Evolutionary conservation across 2,888 invertebrate genomes (phyloP).

Genomic region (Dysmachus trigonus): DNA sequence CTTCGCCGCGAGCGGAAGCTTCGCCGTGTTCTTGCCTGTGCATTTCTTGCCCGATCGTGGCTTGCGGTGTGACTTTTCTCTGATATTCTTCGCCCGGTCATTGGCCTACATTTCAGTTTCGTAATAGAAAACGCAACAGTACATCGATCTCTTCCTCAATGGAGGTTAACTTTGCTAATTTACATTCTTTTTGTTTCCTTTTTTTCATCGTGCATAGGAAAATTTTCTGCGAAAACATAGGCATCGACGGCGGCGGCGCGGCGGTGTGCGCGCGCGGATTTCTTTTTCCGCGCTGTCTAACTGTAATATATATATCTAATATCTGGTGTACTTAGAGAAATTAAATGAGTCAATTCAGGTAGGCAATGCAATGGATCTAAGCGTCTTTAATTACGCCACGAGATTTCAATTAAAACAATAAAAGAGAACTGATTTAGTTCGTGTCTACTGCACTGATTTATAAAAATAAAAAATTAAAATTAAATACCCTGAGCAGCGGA

Average conservation of each 20-base stretch:
- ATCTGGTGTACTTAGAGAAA: not conserved
- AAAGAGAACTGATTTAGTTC: not conserved
- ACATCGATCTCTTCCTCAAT: conserved; percentile 54
- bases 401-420: conserved; percentile 5
- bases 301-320: not conserved
- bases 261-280: not conserved
- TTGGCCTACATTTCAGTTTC: conserved; percentile 56
- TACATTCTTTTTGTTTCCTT: conserved; percentile 5
- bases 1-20: not conserved
- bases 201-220: not conserved
- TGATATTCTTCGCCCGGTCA: conserved; percentile 51
- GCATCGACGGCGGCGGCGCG: not conserved
- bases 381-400: not conserved
- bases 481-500: not conserved
- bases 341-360: not conserved
- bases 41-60: not conserved
- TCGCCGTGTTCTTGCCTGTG: not conserved
- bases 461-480: not conserved
- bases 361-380: not conserved
- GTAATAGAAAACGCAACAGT: conserved; percentile 57
- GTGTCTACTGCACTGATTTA: not conserved
- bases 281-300: not conserved
- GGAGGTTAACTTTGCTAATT: conserved; percentile 50
- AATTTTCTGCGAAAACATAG: not conserved
- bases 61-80: conserved; percentile 23